Conservation (phyloP, 2,888 invertebrate genomes). For the Sympetrum striolatum region DNA sequence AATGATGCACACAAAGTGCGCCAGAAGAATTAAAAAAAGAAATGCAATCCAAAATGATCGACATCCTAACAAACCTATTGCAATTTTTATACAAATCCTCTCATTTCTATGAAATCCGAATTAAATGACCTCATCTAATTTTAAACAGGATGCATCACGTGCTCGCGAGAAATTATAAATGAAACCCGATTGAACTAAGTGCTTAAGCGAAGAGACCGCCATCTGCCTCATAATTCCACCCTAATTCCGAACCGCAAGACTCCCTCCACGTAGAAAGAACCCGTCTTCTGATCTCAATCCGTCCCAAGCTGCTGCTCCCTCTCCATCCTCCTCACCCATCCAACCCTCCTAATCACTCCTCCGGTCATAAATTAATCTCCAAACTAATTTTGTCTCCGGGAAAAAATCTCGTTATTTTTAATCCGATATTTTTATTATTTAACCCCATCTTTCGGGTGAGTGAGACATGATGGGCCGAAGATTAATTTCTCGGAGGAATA, state of each 20-base stretch:
- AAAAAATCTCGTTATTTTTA: constrained; percentile 21
- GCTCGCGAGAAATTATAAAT: not conserved
- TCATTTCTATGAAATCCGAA: too few species aligned
- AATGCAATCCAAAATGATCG: too few species aligned
- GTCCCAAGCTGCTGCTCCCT: not conserved
- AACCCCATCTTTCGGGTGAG: not conserved
- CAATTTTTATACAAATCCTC: too few species aligned
- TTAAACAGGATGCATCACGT: not conserved
- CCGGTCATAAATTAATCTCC: constrained; percentile 39
- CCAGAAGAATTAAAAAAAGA: too few species aligned
- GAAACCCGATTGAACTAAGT: not conserved
- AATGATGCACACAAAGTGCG: too few species aligned
- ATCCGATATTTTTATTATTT: constrained; percentile 1
- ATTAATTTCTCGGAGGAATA: constrained; percentile 40
- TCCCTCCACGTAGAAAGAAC: not conserved
- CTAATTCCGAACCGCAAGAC: constrained; percentile 27
- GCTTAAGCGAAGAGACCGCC: not conserved
- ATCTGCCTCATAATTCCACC: constrained; percentile 35
- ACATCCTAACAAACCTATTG: too few species aligned
- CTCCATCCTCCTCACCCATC: not conserved
- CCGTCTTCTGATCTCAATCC: too few species aligned
- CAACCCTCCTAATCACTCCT: constrained; percentile 21
- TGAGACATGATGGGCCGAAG: constrained; percentile 21
- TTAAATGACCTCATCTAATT: not conserved
- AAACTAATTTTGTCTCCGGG: constrained; percentile 36